Percentiles rank a stretch among this genome's conserved stretches.
Conservation (phyloP, 1,140 invertebrate species). For the Euschistus heros region DNA sequence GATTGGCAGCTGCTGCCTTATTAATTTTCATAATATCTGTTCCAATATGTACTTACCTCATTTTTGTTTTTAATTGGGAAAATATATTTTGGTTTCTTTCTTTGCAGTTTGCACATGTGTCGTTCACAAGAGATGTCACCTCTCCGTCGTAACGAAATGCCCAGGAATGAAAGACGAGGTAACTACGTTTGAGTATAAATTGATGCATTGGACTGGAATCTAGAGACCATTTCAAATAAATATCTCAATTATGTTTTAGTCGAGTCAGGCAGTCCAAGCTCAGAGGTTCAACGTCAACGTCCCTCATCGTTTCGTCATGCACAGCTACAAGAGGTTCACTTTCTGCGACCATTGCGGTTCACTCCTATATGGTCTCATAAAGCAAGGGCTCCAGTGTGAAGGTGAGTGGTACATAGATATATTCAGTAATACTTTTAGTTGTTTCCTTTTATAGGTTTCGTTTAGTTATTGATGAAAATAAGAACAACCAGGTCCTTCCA, state of each 20-base stretch:
- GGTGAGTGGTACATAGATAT: slow-evolving; percentile 42
- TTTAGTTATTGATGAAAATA: too few species aligned
- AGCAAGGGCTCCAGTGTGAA: slow-evolving; percentile 95
- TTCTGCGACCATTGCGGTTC: slow-evolving; percentile 99
- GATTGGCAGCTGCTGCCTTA: too few species aligned
- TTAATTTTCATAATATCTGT: too few species aligned
- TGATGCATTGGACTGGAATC: background rate
- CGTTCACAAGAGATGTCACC: slow-evolving; percentile 94
- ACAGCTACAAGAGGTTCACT: slow-evolving; percentile 94
- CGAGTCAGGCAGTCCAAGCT: slow-evolving; percentile 43
- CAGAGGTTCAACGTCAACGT: slow-evolving; percentile 96
- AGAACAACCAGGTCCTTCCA: too few species aligned
- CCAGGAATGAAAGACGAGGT: slow-evolving; percentile 86
- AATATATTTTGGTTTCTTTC: background rate
- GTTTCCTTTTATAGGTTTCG: too few species aligned
- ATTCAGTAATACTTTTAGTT: too few species aligned
- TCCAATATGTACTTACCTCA: too few species aligned
- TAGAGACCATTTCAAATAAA: too few species aligned
- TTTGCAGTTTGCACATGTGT: slow-evolving; percentile 88
- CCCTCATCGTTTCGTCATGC: slow-evolving; percentile 85
- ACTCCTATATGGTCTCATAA: slow-evolving; percentile 88
- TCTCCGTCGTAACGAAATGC: slow-evolving; percentile 86
- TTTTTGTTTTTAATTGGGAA: too few species aligned
- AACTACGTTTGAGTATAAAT: slow-evolving; percentile 23
- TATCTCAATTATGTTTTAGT: slow-evolving; percentile 33